phyloP scores from a whole-genome alignment of 2,797 vertebrate species.

The Merluccius polli region DNA sequence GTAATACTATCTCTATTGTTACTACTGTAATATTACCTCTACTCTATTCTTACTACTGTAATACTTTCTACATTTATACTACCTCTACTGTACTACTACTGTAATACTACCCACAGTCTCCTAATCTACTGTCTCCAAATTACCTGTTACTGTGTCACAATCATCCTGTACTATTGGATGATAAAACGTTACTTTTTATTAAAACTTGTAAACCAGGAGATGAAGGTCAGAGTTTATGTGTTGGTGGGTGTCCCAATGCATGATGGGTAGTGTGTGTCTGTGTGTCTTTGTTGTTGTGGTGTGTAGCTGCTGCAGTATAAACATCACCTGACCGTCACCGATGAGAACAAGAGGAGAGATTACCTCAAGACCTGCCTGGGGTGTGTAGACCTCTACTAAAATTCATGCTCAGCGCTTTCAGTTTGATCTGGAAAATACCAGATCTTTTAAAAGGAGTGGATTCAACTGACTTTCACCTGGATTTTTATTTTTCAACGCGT shows the following conservation, averaged over 20 bases:
- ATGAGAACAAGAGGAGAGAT: conserved; percentile 84
- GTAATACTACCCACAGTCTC: not conserved
- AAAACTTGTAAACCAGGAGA: not conserved
- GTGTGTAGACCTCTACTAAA: conserved; percentile 54
- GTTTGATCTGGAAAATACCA: not conserved
- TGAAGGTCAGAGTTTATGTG: not conserved
- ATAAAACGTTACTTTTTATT: not conserved
- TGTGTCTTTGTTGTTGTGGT: conserved; percentile 30
- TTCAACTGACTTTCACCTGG: not conserved
- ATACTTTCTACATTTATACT: not conserved
- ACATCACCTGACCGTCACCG: conserved; percentile 83
- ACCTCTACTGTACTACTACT: conserved; percentile 31
- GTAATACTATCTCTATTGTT: not conserved
- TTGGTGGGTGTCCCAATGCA: not conserved
- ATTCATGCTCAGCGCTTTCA: not conserved
- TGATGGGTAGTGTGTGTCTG: not conserved
- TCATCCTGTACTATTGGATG: not conserved
- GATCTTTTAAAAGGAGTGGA: not conserved
- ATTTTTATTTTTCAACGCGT: not conserved
- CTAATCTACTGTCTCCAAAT: not conserved
- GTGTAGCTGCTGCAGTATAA: conserved; percentile 90
- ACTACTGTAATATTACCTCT: not conserved
- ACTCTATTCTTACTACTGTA: conserved; percentile 30
- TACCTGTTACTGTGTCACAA: not conserved
- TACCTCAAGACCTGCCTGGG: conserved; percentile 88